phyloP scores from a whole-genome alignment of 2,888 invertebrate species.

The Beris morrisii region DNA sequence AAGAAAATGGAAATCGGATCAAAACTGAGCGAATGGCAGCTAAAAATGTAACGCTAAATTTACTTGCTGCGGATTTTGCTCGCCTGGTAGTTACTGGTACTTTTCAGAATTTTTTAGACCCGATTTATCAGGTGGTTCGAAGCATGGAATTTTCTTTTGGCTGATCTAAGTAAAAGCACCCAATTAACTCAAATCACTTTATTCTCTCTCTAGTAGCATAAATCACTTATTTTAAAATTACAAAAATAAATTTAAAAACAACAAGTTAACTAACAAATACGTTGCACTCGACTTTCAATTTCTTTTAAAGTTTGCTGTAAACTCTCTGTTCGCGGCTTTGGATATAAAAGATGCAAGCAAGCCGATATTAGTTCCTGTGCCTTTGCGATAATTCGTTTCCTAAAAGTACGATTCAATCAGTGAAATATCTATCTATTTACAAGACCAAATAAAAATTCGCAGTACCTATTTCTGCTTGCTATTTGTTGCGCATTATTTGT shows the following conservation, averaged over 20 bases:
- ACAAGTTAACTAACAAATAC: slow-evolving; percentile 31
- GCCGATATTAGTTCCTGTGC: slow-evolving; percentile 75
- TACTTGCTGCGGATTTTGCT: too few relatives aligned
- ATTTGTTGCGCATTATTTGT: slow-evolving; percentile 65
- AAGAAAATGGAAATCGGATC: too few relatives aligned
- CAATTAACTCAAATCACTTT: too few relatives aligned
- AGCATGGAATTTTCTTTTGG: too few relatives aligned
- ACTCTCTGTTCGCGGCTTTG: slow-evolving; percentile 68
- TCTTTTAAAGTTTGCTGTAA: slow-evolving; percentile 61
- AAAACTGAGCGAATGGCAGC: too few relatives aligned
- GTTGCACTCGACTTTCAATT: slow-evolving; percentile 53
- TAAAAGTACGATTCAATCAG: slow-evolving; percentile 46
- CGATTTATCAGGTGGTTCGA: too few relatives aligned
- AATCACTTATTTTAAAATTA: neutral
- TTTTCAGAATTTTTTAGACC: too few relatives aligned
- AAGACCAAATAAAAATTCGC: slow-evolving; percentile 8
- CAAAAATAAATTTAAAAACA: slow-evolving; percentile 1
- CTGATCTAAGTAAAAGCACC: too few relatives aligned
- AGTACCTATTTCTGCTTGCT: slow-evolving; percentile 54
- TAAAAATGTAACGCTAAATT: too few relatives aligned
- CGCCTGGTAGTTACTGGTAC: too few relatives aligned
- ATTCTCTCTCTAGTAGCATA: too few relatives aligned
- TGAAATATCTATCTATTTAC: too few relatives aligned
- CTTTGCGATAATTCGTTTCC: slow-evolving; percentile 68
- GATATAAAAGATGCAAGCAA: slow-evolving; percentile 75